Base-by-base conservation (phyloP, 2,888 invertebrate species). In the Macrosoma leucophasiata region DNA sequence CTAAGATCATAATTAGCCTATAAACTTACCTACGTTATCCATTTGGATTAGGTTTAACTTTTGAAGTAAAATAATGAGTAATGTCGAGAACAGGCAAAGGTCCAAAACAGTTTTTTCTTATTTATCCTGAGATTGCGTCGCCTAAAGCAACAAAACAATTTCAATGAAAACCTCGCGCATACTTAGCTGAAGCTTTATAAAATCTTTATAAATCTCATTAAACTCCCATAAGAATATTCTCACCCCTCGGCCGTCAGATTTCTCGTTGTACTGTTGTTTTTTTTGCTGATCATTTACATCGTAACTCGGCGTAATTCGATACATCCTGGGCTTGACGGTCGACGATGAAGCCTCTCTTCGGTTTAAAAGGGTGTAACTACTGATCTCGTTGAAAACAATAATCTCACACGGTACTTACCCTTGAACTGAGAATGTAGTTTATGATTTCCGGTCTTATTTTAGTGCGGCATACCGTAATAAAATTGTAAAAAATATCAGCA, bases 191-290 rank as follows among this genome's bases (percentile, higher is more conserved):
- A 82, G 81, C 81, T 79, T 62, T 79, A 82, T 64, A 79, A 79
- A 81, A 82, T 81, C 81, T 79, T 62, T 79, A 82, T 64, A 79
- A 79, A 68, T 75, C 74, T 69, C 59, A 66, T 67, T 64, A 62
- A 58, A 56, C 52, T 69, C 62, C 55, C 58, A 67, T 70, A 70
- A 69, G 73, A 73, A 71, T 68, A 69, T 76, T 79, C 81, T 75
- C 79, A 79, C 79, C 77, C 78, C 64, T 57, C 56, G 41, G 28
- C 32, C 37, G 39, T 42, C 36, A 46, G 43, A 49, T 43, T 55
- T 51, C 48, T 62, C 51, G 58, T 66, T 58, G 60, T 68, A 69
- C 71, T 62, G 63, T 62, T 41, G 58, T 72, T 75, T 69, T 76
- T 72, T 63, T 71, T 58, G 50, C 62, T 64, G 81, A 81, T 84